Percentiles rank a stretch among this genome's conserved stretches.
Evolutionary conservation across 2,888 invertebrate species (phyloP).

Genomic region (Heliconius cydno): DNA sequence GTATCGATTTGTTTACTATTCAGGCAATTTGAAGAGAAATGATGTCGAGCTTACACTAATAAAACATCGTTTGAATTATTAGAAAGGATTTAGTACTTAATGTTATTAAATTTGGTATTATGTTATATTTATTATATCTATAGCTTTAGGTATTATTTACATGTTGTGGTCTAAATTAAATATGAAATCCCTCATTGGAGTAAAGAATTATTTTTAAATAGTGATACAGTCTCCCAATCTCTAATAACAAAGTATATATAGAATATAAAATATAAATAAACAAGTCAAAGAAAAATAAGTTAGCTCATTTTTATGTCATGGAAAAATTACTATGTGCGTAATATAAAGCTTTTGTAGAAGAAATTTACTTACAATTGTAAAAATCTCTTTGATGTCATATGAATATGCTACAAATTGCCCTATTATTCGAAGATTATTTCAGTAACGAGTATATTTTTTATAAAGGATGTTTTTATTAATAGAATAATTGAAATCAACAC

Average conservation of each 20-base stretch:
- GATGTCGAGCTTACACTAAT: neutral
- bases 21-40: slow-evolving; percentile 18
- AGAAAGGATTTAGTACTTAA: neutral
- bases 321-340: neutral
- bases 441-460: neutral
- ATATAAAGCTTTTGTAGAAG: neutral
- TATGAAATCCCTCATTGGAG: too few species aligned
- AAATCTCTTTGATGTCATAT: slow-evolving; percentile 11
- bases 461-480: neutral
- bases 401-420: slow-evolving; percentile 14
- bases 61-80: slow-evolving; percentile 4
- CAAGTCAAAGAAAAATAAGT: neutral
- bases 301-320: neutral
- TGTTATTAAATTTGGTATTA: neutral
- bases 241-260: neutral
- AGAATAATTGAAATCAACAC: neutral
- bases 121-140: neutral
- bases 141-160: too few species aligned
- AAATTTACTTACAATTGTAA: neutral
- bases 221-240: too few species aligned
- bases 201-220: too few species aligned
- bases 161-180: too few species aligned
- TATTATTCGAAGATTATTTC: neutral
- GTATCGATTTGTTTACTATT: slow-evolving; percentile 40
- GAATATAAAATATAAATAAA: neutral